Conservation (phyloP, 1,140 invertebrate species). For the Oryctes rhinoceros region DNA sequence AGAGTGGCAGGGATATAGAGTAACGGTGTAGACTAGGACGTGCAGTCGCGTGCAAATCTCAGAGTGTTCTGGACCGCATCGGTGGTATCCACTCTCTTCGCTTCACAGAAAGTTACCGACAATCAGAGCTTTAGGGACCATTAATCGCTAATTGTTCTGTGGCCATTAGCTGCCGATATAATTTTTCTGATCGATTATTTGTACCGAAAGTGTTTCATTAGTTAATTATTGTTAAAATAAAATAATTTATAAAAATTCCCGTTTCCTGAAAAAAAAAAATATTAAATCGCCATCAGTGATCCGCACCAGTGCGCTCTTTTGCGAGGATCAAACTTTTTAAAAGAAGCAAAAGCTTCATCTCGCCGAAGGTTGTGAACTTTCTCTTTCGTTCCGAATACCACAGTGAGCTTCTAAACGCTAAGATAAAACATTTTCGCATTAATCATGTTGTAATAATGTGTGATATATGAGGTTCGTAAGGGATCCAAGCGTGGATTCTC, state of each 20-base stretch:
- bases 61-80: slow-evolving; percentile 46
- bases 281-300: slow-evolving; percentile 20
- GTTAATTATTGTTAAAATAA: slow-evolving; percentile 12
- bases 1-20: slow-evolving; percentile 58
- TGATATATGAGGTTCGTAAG: slow-evolving; percentile 53
- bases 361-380: slow-evolving; percentile 20
- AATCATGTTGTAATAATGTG: slow-evolving; percentile 29
- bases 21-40: slow-evolving; percentile 51
- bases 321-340: not conserved
- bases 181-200: slow-evolving; percentile 7
- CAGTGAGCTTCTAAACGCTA: slow-evolving; percentile 26
- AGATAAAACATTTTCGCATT: slow-evolving; percentile 16
- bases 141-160: slow-evolving; percentile 22
- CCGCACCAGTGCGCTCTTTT: slow-evolving; percentile 2
- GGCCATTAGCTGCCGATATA: slow-evolving; percentile 16
- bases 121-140: slow-evolving; percentile 42
- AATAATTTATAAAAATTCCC: slow-evolving; percentile 27
- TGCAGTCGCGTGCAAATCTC: slow-evolving; percentile 53
- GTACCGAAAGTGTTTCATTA: slow-evolving; percentile 30
- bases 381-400: slow-evolving; percentile 34
- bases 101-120: slow-evolving; percentile 39
- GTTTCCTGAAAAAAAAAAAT: not conserved
- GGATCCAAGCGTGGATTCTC: slow-evolving; percentile 58
- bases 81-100: slow-evolving; percentile 18
- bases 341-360: slow-evolving; percentile 17